Conservation (phyloP, 2,113 vertebrate species). For the Laticauda colubrina region DNA sequence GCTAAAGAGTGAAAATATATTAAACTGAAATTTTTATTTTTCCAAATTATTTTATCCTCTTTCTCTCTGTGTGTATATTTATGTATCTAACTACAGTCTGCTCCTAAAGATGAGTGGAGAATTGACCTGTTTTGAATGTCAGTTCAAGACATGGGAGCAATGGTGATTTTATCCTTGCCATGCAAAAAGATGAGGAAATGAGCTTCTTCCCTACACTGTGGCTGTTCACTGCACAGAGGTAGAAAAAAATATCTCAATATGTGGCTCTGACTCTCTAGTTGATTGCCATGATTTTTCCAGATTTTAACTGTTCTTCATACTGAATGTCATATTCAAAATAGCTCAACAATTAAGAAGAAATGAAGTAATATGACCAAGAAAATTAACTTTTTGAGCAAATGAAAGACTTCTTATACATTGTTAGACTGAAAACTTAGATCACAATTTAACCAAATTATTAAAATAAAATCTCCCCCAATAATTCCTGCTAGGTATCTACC, state of each 20-base stretch:
- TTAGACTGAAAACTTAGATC: not conserved
- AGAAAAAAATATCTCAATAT: not conserved
- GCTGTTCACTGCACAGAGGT: not conserved
- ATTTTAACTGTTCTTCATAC: not conserved
- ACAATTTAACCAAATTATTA: constrained; percentile 24
- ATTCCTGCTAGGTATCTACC: not conserved
- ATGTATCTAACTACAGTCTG: not conserved
- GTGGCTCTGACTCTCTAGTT: not conserved
- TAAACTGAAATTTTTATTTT: not conserved
- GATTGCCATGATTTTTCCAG: not conserved
- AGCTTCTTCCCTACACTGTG: not conserved
- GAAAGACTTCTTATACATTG: not conserved
- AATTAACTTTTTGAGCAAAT: not conserved
- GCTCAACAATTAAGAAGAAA: constrained; percentile 9
- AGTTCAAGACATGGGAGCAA: not conserved
- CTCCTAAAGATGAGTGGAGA: not conserved
- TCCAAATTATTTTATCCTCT: not conserved
- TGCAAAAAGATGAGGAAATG: not conserved
- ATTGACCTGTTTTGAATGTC: not conserved
- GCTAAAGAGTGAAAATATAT: not conserved
- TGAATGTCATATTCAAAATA: not conserved
- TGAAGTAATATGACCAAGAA: constrained; percentile 31
- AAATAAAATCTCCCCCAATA: constrained; percentile 5
- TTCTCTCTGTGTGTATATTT: not conserved
- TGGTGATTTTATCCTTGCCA: not conserved